Conservation (phyloP, 92 coral and sea anemone species). For the Zoanthus solanderi region DNA sequence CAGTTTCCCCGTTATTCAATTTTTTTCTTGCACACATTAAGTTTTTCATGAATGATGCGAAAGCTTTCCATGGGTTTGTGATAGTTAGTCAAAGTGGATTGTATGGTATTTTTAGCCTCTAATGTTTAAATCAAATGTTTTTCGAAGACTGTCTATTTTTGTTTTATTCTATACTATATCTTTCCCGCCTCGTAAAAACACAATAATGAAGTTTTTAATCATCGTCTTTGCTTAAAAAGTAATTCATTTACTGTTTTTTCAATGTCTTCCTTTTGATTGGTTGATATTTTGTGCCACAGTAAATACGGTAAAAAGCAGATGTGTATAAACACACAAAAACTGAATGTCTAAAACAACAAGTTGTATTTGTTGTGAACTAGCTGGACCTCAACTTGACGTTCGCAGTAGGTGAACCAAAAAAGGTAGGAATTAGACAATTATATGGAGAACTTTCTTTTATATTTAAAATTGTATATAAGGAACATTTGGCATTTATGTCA, state of each 20-base stretch:
- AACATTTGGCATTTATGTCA: not conserved
- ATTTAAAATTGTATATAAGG: not conserved
- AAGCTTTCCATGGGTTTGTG: too few relatives aligned
- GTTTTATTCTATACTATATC: not conserved
- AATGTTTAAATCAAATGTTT: too few relatives aligned
- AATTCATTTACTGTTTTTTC: not conserved
- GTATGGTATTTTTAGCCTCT: too few relatives aligned
- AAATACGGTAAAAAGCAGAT: slow-evolving; percentile 36
- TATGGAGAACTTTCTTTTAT: not conserved
- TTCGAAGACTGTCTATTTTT: not conserved
- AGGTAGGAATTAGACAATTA: not conserved
- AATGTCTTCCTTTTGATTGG: slow-evolving; percentile 23
- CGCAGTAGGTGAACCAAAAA: not conserved
- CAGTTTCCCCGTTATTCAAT: too few relatives aligned
- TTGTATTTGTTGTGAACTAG: not conserved
- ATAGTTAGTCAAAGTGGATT: too few relatives aligned
- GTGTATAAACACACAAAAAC: not conserved
- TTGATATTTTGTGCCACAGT: not conserved
- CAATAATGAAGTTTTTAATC: too few relatives aligned
- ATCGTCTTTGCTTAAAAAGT: not conserved
- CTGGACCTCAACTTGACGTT: not conserved
- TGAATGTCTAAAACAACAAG: slow-evolving; percentile 24
- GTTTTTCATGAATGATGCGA: too few relatives aligned
- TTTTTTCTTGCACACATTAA: too few relatives aligned
- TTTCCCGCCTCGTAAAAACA: slow-evolving; percentile 3